Conservation (phyloP, 2,797 vertebrate species). For the Caiman crocodilus region DNA sequence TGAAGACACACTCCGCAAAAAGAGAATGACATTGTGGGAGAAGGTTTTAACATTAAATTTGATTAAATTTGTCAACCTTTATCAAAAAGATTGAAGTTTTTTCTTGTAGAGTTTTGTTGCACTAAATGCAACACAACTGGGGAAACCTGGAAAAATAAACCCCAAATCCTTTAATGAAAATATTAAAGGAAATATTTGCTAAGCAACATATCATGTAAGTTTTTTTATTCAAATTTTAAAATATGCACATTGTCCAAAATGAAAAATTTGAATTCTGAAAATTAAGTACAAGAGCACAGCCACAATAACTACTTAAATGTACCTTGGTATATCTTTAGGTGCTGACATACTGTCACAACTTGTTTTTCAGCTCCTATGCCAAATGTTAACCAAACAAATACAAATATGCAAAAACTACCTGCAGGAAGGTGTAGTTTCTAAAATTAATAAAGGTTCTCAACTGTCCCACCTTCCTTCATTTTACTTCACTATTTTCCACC, state of each 20-base stretch:
- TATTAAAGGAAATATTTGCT: background rate
- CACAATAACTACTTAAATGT: background rate
- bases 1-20: no score
- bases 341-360: background rate
- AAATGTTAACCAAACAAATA: slow-evolving; percentile 1
- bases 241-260: background rate
- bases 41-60: no score
- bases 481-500: background rate
- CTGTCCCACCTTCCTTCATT: background rate
- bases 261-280: background rate
- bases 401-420: background rate
- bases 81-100: no score
- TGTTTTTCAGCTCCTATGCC: background rate
- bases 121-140: background rate
- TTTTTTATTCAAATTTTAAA: background rate
- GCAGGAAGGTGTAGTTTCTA: slow-evolving; percentile 16
- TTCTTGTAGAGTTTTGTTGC: no score
- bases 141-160: background rate
- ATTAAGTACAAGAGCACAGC: background rate
- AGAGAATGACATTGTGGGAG: no score
- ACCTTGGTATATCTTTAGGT: background rate
- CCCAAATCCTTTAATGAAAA: background rate
- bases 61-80: no score
- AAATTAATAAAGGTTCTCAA: background rate
- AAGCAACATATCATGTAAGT: background rate